Conservation (phyloP, 2,113 vertebrate species). For the Hippocampus mohnikei region DNA sequence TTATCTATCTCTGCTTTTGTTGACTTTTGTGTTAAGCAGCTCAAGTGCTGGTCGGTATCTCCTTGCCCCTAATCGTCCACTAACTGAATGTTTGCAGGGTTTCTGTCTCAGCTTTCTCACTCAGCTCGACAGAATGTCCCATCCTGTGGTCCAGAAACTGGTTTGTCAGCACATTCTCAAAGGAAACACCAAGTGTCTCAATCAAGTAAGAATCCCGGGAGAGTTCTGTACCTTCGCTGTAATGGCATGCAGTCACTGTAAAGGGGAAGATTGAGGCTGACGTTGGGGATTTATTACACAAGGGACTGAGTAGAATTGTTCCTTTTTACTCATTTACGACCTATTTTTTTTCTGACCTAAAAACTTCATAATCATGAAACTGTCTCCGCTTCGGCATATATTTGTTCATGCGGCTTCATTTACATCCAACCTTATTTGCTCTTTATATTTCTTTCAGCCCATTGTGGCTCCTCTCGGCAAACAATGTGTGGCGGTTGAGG, state of each 20-base stretch:
- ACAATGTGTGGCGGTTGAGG: constrained; percentile 80
- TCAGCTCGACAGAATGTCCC: constrained; percentile 88
- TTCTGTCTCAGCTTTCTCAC: constrained; percentile 97
- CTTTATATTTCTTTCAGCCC: constrained; percentile 67
- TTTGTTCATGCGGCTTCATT: no score
- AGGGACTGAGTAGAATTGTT: neutral
- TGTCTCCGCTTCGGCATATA: no score
- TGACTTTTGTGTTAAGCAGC: neutral
- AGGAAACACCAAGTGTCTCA: constrained; percentile 85
- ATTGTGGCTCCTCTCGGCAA: constrained; percentile 82
- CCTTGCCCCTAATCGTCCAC: neutral
- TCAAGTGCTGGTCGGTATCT: neutral
- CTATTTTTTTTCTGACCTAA: no score
- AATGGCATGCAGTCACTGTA: neutral
- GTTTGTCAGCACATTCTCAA: constrained; percentile 85
- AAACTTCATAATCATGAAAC: no score
- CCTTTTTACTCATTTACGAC: neutral
- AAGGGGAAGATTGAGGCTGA: neutral
- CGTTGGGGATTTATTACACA: neutral
- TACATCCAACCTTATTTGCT: neutral
- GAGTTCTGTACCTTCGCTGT: neutral
- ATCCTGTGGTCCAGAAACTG: constrained; percentile 87
- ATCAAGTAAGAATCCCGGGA: constrained; percentile 73
- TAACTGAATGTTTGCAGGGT: constrained; percentile 71
- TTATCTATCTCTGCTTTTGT: neutral